Evolutionary conservation across 2,888 invertebrate genomes (phyloP), one percentile per base, ranked within the genome.

Genomic region (Zhengitettix transpicula): DNA sequence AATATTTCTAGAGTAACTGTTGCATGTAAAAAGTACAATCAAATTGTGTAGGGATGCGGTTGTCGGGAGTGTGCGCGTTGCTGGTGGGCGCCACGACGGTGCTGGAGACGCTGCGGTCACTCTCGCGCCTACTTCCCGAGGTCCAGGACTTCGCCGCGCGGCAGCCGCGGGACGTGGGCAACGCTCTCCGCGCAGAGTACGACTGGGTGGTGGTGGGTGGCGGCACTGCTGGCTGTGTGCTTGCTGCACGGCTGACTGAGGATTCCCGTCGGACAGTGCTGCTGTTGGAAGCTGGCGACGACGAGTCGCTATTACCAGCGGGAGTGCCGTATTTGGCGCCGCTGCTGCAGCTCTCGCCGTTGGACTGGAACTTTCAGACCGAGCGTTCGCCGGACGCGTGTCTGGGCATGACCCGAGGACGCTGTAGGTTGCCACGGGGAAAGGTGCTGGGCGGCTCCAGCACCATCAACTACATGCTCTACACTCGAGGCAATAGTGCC

Each of bases 401-500:
- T 67, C 76, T 84, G 28, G 89, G 87, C 9, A 84, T 89, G 77
- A 81, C 83, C 64, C 82, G 86, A 65, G 78, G 79, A 64, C 82
- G 83, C 63, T 88, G 89, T 70, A 82, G 85, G 65, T 89, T 84
- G 83, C 89, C 89, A 0, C 65, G 67, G 7, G 63, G 62, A 14
- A 60, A 86, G 71, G 87, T 87, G 0, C 78, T 92, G 69, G 92
- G 92, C 9, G 92, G 92, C 2, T 84, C 84, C 10, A 86, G 86
- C 64, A 83, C 85, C 0, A 74, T 90, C 11, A 91, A 91, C 69
- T 84, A 84, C 66, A 89, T 92, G 89, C 82, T 86, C 67, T 88
- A 86, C 67, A 85, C 85, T 0, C 74, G 87, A 63, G 89, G 87
- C 14, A 78, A 83, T 66, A n/a, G 57, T 8, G 72, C 76, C 7